Conservation (phyloP, 2,888 invertebrate genomes). For the Eulithis testata region DNA sequence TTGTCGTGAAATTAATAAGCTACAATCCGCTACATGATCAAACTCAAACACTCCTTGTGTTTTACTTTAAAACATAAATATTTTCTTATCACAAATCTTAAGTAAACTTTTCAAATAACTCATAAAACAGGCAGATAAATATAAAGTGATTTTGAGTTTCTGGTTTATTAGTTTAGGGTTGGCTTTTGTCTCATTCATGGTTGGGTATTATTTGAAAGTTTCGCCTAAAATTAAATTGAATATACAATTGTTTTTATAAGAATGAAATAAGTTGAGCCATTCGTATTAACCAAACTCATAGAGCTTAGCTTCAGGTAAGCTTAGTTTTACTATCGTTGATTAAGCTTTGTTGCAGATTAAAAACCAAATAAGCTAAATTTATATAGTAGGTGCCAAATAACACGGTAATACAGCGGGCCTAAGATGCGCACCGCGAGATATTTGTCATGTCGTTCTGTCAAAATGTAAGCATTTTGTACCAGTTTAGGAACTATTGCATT, state of each 20-base stretch:
- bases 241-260: neutral
- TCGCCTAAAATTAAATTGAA: neutral
- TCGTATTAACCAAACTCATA: neutral
- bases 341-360: too few relatives aligned
- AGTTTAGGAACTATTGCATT: too few relatives aligned
- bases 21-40: conserved; percentile 1
- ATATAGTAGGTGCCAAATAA: too few relatives aligned
- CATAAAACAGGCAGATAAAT: conserved; percentile 12
- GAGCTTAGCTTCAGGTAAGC: too few relatives aligned
- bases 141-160: conserved; percentile 19
- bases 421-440: too few relatives aligned
- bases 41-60: conserved; percentile 13
- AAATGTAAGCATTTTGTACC: too few relatives aligned
- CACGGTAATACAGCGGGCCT: too few relatives aligned
- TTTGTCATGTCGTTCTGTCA: too few relatives aligned
- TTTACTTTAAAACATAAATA: conserved; percentile 20
- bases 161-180: conserved; percentile 5
- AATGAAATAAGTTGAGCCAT: neutral
- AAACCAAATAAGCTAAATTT: too few relatives aligned
- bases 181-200: conserved; percentile 2
- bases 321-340: too few relatives aligned
- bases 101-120: conserved; percentile 24
- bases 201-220: conserved; percentile 2
- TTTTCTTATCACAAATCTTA: conserved; percentile 16
- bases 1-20: too few relatives aligned